These are phyloP conservation scores for Papio anubis DNA, from an alignment of 2,113 vertebrate genomes.

Conservation along the genomic window DNA sequence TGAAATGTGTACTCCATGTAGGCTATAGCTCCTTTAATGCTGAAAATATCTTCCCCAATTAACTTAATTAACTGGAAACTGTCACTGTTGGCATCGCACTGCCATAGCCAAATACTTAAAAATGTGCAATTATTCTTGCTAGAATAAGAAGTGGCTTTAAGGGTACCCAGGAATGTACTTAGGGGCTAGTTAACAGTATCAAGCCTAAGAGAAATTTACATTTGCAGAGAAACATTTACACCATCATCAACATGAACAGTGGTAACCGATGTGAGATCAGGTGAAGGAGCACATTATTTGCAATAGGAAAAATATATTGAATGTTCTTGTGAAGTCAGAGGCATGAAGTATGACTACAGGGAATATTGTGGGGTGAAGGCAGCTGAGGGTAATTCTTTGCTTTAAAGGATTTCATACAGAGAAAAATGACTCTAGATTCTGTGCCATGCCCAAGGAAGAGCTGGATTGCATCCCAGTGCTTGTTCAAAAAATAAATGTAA, in stretches of 20 bases:
- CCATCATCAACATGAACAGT: background rate
- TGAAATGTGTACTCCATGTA: conserved; percentile 38
- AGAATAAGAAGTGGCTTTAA: conserved; percentile 8
- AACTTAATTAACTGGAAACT: conserved; percentile 69
- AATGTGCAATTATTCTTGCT: conserved; percentile 17
- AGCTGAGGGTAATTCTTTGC: background rate
- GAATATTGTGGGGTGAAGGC: background rate
- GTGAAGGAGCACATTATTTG: background rate
- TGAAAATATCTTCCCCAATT: conserved; percentile 59
- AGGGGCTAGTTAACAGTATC: background rate
- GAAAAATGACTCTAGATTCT: conserved; percentile 36
- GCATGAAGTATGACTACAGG: background rate
- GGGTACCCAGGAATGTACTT: background rate
- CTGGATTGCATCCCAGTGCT: background rate
- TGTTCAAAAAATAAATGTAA: conserved; percentile 36
- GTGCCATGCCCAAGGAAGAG: background rate
- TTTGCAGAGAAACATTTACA: background rate
- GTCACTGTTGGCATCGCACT: conserved; percentile 9
- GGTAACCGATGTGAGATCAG: background rate
- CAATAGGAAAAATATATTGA: background rate
- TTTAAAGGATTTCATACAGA: background rate
- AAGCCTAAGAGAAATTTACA: background rate
- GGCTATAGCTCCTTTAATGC: conserved; percentile 7
- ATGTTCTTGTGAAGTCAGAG: background rate
- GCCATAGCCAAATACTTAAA: conserved; percentile 4